Percentiles rank a stretch among this genome's conserved stretches.
Conservation (phyloP, 2,888 invertebrate genomes). For the Volucella bombylans region DNA sequence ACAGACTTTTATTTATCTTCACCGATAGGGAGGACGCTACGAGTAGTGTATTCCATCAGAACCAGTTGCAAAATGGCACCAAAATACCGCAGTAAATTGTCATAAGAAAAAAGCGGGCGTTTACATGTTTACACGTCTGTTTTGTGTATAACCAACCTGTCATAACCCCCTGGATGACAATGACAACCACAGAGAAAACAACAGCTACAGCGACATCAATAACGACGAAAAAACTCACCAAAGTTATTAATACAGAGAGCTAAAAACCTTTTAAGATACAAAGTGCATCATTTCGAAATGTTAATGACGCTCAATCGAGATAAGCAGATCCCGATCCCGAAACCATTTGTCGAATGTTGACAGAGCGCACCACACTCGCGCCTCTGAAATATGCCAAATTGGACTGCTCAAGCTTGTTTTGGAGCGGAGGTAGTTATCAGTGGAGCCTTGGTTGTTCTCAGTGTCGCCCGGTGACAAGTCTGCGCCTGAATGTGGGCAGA, state of each 20-base stretch:
- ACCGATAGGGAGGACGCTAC: background rate
- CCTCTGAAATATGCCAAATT: slow-evolving; percentile 67
- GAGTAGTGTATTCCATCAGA: background rate
- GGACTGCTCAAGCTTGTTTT: slow-evolving; percentile 58
- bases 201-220: background rate
- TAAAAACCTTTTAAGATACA: slow-evolving; percentile 79
- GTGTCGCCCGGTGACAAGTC: slow-evolving; percentile 62
- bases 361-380: slow-evolving; percentile 60
- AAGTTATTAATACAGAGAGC: slow-evolving; percentile 74
- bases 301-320: slow-evolving; percentile 82
- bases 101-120: slow-evolving; percentile 38
- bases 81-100: slow-evolving; percentile 32
- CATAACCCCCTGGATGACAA: slow-evolving; percentile 51
- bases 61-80: slow-evolving; percentile 36
- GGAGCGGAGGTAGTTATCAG: slow-evolving; percentile 49
- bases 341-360: slow-evolving; percentile 70
- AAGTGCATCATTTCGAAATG: slow-evolving; percentile 78
- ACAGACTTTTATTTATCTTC: slow-evolving; percentile 59
- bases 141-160: slow-evolving; percentile 62
- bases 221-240: slow-evolving; percentile 52
- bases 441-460: slow-evolving; percentile 47
- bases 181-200: background rate
- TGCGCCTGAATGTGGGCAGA: slow-evolving; percentile 70
- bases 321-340: slow-evolving; percentile 72
- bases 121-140: slow-evolving; percentile 46